phyloP scores from a whole-genome alignment of 2,888 invertebrate species.

The Sphinx pinastri region DNA sequence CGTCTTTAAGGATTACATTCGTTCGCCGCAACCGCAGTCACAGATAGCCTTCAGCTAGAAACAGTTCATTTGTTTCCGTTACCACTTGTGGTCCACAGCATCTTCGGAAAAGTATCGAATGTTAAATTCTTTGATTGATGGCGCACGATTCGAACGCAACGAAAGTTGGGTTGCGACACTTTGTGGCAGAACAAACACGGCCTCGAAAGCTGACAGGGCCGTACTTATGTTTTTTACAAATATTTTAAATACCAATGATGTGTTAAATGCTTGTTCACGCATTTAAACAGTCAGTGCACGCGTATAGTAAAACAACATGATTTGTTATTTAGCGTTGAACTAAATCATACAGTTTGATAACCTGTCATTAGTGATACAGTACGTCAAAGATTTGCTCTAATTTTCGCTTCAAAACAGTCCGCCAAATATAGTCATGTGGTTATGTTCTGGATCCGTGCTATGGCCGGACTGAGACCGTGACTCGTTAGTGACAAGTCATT shows the following conservation, averaged over 20 bases:
- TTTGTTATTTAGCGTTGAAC: constrained; percentile 50
- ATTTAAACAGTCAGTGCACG: constrained; percentile 39
- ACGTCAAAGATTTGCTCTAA: background rate
- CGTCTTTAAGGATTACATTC: constrained; percentile 43
- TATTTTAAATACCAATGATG: constrained; percentile 50
- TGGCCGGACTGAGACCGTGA: too few relatives aligned
- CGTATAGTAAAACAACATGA: constrained; percentile 51
- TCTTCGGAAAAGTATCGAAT: constrained; percentile 73
- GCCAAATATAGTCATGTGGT: too few relatives aligned
- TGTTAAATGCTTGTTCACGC: constrained; percentile 60
- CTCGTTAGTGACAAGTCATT: too few relatives aligned
- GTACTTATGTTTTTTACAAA: constrained; percentile 50
- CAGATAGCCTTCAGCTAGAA: constrained; percentile 69
- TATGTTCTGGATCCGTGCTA: too few relatives aligned
- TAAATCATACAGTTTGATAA: constrained; percentile 39
- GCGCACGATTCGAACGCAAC: constrained; percentile 61
- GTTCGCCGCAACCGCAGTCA: constrained; percentile 41
- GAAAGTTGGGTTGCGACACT: constrained; percentile 47
- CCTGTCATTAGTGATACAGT: constrained; percentile 17
- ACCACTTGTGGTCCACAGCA: constrained; percentile 68
- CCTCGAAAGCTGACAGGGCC: constrained; percentile 34
- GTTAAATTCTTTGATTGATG: constrained; percentile 70
- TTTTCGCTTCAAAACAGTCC: background rate
- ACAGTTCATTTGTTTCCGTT: constrained; percentile 81
- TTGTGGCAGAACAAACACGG: constrained; percentile 53